Percentiles rank a stretch among this genome's conserved stretches.
Evolutionary conservation across 2,113 vertebrate genomes (phyloP).

Genomic region (Cairina moschata): DNA sequence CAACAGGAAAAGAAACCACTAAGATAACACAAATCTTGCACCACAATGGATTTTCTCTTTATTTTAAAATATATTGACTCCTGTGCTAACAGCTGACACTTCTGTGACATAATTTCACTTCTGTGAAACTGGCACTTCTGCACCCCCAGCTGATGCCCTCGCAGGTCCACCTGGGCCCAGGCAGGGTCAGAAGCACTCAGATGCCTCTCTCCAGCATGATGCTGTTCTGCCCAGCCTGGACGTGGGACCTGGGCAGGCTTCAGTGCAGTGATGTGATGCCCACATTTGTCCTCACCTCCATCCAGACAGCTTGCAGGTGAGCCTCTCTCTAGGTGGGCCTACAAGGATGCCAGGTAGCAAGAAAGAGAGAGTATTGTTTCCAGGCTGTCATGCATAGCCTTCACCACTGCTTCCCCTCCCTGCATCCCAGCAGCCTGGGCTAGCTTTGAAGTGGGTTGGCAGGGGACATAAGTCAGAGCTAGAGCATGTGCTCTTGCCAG

Average conservation of each 20-base stretch:
- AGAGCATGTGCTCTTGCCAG: rapidly evolving
- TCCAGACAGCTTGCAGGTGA: background rate
- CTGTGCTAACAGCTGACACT: background rate
- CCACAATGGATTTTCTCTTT: background rate
- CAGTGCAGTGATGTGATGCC: background rate
- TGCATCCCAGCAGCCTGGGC: rapidly evolving
- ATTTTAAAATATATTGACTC: background rate
- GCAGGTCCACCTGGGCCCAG: too few relatives aligned
- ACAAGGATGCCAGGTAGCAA: background rate
- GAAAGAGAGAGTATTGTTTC: background rate
- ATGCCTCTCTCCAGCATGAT: background rate
- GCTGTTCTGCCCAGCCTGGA: background rate
- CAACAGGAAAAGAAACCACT: background rate
- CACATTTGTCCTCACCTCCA: background rate
- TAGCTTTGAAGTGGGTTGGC: constrained; percentile 43
- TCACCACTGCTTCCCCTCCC: background rate
- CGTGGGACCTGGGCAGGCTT: rapidly evolving
- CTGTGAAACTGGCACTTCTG: background rate
- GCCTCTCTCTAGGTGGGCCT: background rate
- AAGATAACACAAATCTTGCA: background rate
- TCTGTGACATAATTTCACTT: background rate
- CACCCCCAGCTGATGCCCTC: background rate
- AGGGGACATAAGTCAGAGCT: background rate
- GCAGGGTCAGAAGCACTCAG: background rate
- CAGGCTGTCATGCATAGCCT: constrained; percentile 8